Conservation (phyloP, 2,888 invertebrate genomes). For the Nemotelus pantherinus region DNA sequence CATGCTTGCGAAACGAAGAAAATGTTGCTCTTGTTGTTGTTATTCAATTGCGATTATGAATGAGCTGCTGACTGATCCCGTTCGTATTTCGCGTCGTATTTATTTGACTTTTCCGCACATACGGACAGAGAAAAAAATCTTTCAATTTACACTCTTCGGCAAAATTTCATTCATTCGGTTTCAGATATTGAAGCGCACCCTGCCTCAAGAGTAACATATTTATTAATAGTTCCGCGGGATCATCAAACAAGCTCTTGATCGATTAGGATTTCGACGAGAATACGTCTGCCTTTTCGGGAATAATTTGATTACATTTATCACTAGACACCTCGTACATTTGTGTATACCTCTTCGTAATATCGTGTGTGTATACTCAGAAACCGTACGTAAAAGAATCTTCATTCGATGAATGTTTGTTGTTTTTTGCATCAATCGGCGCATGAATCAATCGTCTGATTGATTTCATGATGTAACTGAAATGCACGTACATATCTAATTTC, state of each 20-base stretch:
- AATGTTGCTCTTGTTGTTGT: too few relatives aligned
- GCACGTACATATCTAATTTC: conserved; percentile 5
- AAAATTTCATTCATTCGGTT: too few relatives aligned
- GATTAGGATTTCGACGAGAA: neutral
- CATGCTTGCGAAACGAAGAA: too few relatives aligned
- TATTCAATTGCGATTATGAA: too few relatives aligned
- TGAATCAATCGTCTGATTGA: conserved; percentile 41
- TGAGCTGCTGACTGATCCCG: too few relatives aligned
- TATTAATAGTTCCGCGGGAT: neutral
- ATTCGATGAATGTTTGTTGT: conserved; percentile 34
- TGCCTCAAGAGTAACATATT: neutral
- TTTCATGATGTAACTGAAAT: conserved; percentile 37
- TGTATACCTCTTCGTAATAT: neutral
- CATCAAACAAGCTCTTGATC: neutral
- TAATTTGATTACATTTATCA: conserved; percentile 9
- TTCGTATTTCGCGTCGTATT: too few relatives aligned
- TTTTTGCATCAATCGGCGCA: conserved; percentile 41
- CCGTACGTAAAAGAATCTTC: conserved; percentile 4
- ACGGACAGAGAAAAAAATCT: too few relatives aligned
- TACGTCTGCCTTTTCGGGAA: neutral
- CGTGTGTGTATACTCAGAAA: neutral
- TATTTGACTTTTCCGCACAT: too few relatives aligned
- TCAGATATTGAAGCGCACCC: too few relatives aligned
- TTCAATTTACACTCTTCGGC: too few relatives aligned
- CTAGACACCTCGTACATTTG: neutral